These are phyloP conservation scores for Tetragonula carbonaria DNA, from an alignment of 2,888 invertebrate genomes.

Conservation along the genomic window DNA sequence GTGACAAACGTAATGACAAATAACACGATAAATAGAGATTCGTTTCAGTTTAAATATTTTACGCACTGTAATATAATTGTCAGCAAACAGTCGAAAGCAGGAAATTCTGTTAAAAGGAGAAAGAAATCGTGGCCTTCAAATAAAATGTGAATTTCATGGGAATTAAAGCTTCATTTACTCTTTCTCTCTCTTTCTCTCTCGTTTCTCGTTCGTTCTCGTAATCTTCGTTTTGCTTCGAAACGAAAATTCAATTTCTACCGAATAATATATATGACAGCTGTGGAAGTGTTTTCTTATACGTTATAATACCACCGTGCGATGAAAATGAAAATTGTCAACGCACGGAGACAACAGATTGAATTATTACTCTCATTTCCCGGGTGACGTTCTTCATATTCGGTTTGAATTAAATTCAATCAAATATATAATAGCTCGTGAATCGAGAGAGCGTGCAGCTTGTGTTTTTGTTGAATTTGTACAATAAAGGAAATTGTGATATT, in stretches of 20 bases:
- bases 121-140: too few relatives aligned
- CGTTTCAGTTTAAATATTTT: too few relatives aligned
- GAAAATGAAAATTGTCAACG: constrained; percentile 17
- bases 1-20: too few relatives aligned
- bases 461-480: background rate
- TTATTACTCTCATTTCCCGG: constrained; percentile 29
- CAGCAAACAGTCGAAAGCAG: too few relatives aligned
- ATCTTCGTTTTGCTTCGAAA: background rate
- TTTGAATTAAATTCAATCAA: constrained; percentile 46
- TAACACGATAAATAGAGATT: too few relatives aligned
- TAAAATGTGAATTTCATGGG: too few relatives aligned
- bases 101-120: too few relatives aligned
- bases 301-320: background rate
- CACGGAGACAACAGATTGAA: constrained; percentile 22
- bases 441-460: background rate
- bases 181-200: background rate
- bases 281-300: background rate
- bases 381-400: constrained; percentile 2
- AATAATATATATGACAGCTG: background rate
- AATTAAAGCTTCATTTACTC: background rate
- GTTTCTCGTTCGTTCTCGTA: background rate
- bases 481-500: background rate
- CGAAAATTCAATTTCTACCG: background rate
- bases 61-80: too few relatives aligned
- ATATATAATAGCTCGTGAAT: constrained; percentile 30